phyloP scores from a whole-genome alignment of 2,113 vertebrate species.

The Syngnathus typhle region DNA sequence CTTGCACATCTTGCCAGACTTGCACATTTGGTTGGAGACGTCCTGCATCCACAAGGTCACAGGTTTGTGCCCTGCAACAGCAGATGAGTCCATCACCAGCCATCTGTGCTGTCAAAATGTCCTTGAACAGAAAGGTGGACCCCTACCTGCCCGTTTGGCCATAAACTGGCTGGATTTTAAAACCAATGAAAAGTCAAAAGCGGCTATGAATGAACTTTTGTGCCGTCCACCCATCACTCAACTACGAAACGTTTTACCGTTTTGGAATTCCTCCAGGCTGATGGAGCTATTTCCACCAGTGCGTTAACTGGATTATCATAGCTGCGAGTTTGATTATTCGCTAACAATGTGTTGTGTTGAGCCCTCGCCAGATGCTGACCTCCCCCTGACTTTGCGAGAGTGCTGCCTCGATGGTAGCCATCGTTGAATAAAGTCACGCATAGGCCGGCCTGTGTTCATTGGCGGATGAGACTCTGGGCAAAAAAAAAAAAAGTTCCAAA shows the following conservation, averaged over 20 bases:
- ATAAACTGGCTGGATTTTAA: conserved; percentile 22
- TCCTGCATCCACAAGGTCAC: conserved; percentile 48
- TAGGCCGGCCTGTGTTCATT: conserved; percentile 43
- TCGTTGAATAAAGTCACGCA: conserved; percentile 54
- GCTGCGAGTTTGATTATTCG: conserved; percentile 35
- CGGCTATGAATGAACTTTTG: conserved; percentile 16
- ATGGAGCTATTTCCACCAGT: conserved; percentile 21
- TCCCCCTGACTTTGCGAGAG: conserved; percentile 40
- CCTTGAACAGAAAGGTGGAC: conserved; percentile 50
- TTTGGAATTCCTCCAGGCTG: conserved; percentile 12
- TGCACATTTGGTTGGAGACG: conserved; percentile 28
- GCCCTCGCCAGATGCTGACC: conserved; percentile 50
- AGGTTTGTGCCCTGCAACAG: conserved; percentile 39
- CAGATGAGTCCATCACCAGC: conserved; percentile 55
- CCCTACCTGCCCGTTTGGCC: conserved; percentile 35
- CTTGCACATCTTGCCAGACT: conserved; percentile 26
- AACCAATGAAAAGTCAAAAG: conserved; percentile 23
- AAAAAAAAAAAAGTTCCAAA: conserved; percentile 35
- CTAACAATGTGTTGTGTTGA: conserved; percentile 35
- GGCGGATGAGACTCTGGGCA: conserved; percentile 37
- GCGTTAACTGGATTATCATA: conserved; percentile 42
- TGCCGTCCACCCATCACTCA: conserved; percentile 17
- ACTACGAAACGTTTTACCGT: conserved; percentile 24
- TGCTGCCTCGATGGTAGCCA: conserved; percentile 29
- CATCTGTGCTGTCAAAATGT: conserved; percentile 57